Base-by-base conservation (phyloP, 30 jellyfish, hydroid and myxozoan species). In the Sanderia malayensis region DNA sequence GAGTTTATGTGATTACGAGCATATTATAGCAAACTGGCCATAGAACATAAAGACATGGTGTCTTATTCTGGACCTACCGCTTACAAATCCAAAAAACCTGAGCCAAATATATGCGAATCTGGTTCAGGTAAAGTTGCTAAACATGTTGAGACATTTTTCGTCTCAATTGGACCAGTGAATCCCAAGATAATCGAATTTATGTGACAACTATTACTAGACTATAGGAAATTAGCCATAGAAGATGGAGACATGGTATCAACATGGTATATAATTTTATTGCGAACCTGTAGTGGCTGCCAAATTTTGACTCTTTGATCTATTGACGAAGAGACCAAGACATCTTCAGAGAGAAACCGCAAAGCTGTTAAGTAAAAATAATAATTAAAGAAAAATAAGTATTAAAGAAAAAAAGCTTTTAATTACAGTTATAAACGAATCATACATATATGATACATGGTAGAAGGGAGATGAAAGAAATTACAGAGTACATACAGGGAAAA, bases 251-350 rank as follows among this genome's bases (percentile, higher is more conserved):
- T n/a, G n/a, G n/a, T n/a, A n/a, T n/a, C n/a, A n/a, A n/a, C n/a
- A n/a, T n/a, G n/a, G n/a, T n/a, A n/a, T n/a, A n/a, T 15, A 41
- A 6, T 41, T 41, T 41, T 41, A 41, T 41, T 15, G 15, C 55
- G n/a, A n/a, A n/a, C n/a, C n/a, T n/a, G n/a, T n/a, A n/a, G n/a
- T 37, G 52, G 64, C 27, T 49, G 20, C 84, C 84, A 71, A n/a
- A 71, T 25, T 46, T 71, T 71, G 21, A 71, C 26, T 18, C 73
- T 46, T 22, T 71, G 84, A 49, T 71, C 84, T 15, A 71, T 31
- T n/a, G 74, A 44, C 13, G 76, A 44, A n/a, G 84, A 21, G 19
- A 71, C 31, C 20, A 53, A 44, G 19, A 68, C 6, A 18, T 68
- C 67, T 34, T 68, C 71, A 19, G 44, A 22, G 0, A 44, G 27